Percentiles rank a stretch among this genome's conserved stretches.
Conservation (phyloP, 1,140 invertebrate genomes). For the Monomorium pharaonis region DNA sequence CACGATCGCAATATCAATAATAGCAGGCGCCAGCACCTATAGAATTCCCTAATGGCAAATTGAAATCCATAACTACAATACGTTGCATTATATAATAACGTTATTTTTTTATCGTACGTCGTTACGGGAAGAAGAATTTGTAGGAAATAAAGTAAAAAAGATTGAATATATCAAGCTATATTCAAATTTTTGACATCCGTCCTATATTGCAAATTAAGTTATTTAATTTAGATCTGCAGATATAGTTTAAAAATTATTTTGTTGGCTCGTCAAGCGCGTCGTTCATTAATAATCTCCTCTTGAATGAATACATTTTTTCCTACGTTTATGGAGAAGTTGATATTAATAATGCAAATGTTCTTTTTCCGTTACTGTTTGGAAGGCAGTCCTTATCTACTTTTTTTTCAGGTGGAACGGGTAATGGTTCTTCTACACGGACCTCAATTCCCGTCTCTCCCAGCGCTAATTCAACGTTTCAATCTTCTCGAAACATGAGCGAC, state of each 20-base stretch:
- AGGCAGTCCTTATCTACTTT: background rate
- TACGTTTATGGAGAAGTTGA: background rate
- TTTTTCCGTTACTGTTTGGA: background rate
- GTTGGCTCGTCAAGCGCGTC: too few species aligned
- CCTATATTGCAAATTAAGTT: too few species aligned
- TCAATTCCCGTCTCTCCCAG: constrained; percentile 1
- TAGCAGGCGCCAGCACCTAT: constrained; percentile 1
- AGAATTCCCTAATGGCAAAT: constrained; percentile 18
- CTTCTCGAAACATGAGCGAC: constrained; percentile 38
- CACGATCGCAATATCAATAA: constrained; percentile 42
- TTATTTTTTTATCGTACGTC: background rate
- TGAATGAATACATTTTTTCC: background rate
- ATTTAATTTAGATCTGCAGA: too few species aligned
- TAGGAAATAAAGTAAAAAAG: background rate
- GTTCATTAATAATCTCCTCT: background rate
- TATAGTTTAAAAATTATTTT: too few species aligned
- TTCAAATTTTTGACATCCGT: background rate
- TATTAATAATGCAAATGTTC: background rate
- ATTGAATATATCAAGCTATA: background rate
- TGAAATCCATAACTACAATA: background rate
- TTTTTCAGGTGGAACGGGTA: background rate
- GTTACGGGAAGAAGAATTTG: background rate
- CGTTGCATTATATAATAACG: too few species aligned
- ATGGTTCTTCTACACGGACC: background rate
- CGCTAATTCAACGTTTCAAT: constrained; percentile 40